These are phyloP conservation scores for Pantherophis guttatus DNA, from an alignment of 2,113 vertebrate genomes.

Conservation along the genomic window DNA sequence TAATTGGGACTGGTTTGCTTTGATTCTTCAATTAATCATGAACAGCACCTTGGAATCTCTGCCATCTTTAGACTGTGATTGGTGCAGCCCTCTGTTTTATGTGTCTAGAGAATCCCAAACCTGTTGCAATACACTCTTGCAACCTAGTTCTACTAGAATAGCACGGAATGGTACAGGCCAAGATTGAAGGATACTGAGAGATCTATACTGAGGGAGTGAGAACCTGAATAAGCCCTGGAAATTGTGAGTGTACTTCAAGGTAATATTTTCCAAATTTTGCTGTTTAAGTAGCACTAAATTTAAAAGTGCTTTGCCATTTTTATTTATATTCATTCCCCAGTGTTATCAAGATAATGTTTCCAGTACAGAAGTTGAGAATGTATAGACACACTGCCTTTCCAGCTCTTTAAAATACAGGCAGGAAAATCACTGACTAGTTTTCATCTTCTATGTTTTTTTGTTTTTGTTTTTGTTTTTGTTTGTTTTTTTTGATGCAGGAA, in stretches of 20 bases:
- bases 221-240: conserved; percentile 27
- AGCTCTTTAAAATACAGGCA: not conserved
- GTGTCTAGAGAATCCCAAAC: conserved; percentile 19
- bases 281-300: not conserved
- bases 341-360: not conserved
- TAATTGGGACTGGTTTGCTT: conserved; percentile 3
- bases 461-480: too few relatives aligned
- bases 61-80: conserved; percentile 14
- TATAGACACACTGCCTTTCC: not conserved
- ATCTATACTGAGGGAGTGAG: conserved; percentile 10
- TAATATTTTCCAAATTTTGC: conserved; percentile 7
- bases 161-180: not conserved
- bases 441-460: not conserved
- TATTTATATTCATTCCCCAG: not conserved
- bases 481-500: conserved; percentile 59
- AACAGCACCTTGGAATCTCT: conserved; percentile 9
- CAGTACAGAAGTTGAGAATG: not conserved
- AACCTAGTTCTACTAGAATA: conserved; percentile 27
- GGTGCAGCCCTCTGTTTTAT: conserved; percentile 22
- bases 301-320: not conserved
- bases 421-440: conserved; percentile 1
- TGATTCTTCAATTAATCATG: not conserved
- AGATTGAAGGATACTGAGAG: conserved; percentile 9
- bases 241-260: conserved; percentile 23
- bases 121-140: conserved; percentile 17